Evolutionary conservation across 1,140 invertebrate genomes (phyloP).

Genomic region (Oreohelix idahoensis): DNA sequence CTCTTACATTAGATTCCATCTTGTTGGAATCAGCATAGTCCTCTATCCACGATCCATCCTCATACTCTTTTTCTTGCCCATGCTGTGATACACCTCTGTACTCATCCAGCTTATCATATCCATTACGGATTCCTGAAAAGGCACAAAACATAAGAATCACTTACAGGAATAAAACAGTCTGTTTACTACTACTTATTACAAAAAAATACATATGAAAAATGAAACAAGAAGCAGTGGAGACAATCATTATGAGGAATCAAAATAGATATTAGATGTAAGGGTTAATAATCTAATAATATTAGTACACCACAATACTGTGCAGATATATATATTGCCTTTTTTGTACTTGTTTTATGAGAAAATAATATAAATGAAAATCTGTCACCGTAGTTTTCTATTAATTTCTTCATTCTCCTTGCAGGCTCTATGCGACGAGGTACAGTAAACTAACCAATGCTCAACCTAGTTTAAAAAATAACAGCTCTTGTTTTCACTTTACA

Average conservation of each 20-base stretch:
- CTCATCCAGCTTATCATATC: constrained; percentile 9
- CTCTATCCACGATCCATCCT: constrained; percentile 31
- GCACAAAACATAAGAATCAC: neutral
- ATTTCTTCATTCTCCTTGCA: too few relatives aligned
- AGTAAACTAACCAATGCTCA: too few relatives aligned
- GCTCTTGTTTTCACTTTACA: too few relatives aligned
- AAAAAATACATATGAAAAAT: too few relatives aligned
- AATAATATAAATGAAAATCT: too few relatives aligned
- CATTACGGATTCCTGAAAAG: neutral
- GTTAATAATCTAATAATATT: neutral
- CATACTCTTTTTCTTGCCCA: constrained; percentile 6
- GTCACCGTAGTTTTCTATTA: too few relatives aligned
- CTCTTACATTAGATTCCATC: constrained; percentile 28
- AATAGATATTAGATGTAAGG: neutral
- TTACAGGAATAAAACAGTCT: neutral
- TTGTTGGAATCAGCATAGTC: constrained; percentile 29
- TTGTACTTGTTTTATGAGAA: too few relatives aligned
- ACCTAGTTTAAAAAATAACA: too few relatives aligned
- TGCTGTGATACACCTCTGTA: constrained; percentile 22
- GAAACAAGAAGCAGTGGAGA: neutral
- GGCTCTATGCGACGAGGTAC: too few relatives aligned
- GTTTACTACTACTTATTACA: too few relatives aligned
- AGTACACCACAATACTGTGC: neutral
- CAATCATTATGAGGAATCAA: neutral
- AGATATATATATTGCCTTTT: too few relatives aligned